Base-by-base conservation (phyloP, 2,797 vertebrate species). In the Lycodopsis pacificus region DNA sequence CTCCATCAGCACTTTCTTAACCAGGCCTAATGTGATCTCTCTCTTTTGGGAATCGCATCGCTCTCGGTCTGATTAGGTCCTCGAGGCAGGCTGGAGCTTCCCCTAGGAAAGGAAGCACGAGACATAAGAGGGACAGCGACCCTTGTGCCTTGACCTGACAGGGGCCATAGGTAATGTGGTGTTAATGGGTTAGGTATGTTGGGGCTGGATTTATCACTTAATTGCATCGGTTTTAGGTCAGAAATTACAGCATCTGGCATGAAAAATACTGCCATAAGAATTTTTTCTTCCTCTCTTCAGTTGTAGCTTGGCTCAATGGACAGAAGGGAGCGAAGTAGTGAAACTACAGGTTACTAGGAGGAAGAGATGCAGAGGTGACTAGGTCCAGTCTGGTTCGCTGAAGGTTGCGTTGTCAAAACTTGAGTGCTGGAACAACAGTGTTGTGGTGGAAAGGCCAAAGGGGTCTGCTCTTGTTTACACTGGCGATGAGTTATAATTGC, bases 1-100 rank as follows among this genome's bases (percentile, higher is more conserved):
- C 82, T 80, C 79, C 22, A 30, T 93, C 91, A 93, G 91, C 90
- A 88, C 76, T 89, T 90, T 86, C 64, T 68, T 80, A 87, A 86
- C 71, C 57, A 62, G 81, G 70, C 77, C 73, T 90, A 86, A 90
- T 88, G 82, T 80, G 71, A 36, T 78, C 68, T 87, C 80, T 89
- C 79, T 90, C 83, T 91, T 88, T 89, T 67, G 81, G 83, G 82
- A 89, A 80, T 89, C 61, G 57, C 67, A 78, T 89, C 40, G 53
- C 78, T 91, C 71, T 87, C 67, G 66, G 70, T 73, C 81, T 83
- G 81, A 92, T 91, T 85, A 88, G 75, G 71, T 87, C 85, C 79
- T 80, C 22, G 54, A 73, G 67, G 81, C 80, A 62, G 57, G 65
- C 66, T 59, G 68, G 79, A 82, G 72, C 74, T 79, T 79, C 79